These are phyloP conservation scores for Xestobium rufovillosum DNA, from an alignment of 2,888 invertebrate species.

Conservation along the genomic window DNA sequence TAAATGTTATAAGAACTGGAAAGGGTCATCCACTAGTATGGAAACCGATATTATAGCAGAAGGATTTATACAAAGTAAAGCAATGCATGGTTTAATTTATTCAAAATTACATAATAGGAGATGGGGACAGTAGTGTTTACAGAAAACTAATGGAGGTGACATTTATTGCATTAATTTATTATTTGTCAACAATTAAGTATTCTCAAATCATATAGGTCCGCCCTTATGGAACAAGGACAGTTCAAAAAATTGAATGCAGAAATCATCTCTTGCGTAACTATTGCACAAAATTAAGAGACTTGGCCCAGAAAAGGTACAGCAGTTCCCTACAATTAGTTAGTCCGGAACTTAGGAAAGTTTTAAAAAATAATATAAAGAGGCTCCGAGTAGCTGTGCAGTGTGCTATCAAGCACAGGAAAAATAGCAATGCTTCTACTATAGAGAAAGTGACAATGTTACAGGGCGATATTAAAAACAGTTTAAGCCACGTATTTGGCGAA, in stretches of 20 bases:
- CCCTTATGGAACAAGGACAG: slow-evolving; percentile 8
- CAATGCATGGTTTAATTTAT: slow-evolving; percentile 14
- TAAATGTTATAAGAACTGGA: slow-evolving; percentile 14
- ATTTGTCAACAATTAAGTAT: too few species aligned
- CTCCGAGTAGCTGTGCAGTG: slow-evolving; percentile 6
- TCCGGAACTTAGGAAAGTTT: background rate
- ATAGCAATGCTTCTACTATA: background rate
- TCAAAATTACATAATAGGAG: slow-evolving; percentile 11
- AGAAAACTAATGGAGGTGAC: slow-evolving; percentile 10
- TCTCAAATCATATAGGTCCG: too few species aligned
- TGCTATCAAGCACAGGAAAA: slow-evolving; percentile 4
- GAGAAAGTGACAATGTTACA: slow-evolving; percentile 8
- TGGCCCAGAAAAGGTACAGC: slow-evolving; percentile 6
- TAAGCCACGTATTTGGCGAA: too few species aligned
- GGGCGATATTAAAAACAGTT: slow-evolving; percentile 17
- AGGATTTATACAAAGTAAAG: slow-evolving; percentile 8
- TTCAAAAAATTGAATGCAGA: too few species aligned
- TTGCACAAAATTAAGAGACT: slow-evolving; percentile 8
- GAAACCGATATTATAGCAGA: too few species aligned
- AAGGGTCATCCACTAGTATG: slow-evolving; percentile 13
- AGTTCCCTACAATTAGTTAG: too few species aligned
- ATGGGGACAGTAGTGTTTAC: slow-evolving; percentile 14
- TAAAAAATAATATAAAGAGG: slow-evolving; percentile 9
- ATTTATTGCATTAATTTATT: too few species aligned
- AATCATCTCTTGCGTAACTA: slow-evolving; percentile 13